Conservation (phyloP, 1,140 invertebrate species). For the Hyposmocoma kahamanoa region DNA sequence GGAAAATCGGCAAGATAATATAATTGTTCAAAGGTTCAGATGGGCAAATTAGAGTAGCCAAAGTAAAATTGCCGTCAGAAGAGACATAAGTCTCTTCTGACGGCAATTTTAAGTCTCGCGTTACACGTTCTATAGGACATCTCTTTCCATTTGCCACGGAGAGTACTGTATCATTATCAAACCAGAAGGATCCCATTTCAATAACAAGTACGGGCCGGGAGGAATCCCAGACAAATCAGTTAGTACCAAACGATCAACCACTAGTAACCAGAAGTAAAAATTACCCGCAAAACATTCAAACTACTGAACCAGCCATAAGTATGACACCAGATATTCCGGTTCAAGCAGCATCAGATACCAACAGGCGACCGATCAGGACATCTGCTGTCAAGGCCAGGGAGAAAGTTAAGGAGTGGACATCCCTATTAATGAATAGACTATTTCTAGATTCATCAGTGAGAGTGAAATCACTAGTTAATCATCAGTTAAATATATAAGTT, state of each 20-base stretch:
- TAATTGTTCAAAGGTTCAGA: background rate
- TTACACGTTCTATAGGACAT: background rate
- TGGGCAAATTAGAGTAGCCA: background rate
- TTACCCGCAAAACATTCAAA: no score
- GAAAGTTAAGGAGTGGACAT: background rate
- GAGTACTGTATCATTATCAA: no score
- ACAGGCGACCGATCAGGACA: background rate
- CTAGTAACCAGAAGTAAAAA: background rate
- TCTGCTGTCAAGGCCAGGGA: background rate
- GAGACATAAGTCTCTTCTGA: no score
- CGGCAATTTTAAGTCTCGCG: no score
- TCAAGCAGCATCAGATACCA: background rate
- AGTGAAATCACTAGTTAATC: background rate
- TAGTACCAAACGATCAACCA: background rate
- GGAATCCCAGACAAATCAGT: background rate
- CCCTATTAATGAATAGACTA: background rate
- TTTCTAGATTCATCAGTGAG: background rate
- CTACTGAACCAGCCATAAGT: no score
- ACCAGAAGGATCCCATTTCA: no score
- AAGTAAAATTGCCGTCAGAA: background rate
- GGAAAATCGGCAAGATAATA: background rate
- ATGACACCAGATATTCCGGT: background rate
- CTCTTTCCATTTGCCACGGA: background rate
- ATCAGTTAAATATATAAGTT: no score
- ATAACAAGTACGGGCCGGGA: no score